Conservation (phyloP, 2,888 invertebrate species). For the Entomobrya proxima region DNA sequence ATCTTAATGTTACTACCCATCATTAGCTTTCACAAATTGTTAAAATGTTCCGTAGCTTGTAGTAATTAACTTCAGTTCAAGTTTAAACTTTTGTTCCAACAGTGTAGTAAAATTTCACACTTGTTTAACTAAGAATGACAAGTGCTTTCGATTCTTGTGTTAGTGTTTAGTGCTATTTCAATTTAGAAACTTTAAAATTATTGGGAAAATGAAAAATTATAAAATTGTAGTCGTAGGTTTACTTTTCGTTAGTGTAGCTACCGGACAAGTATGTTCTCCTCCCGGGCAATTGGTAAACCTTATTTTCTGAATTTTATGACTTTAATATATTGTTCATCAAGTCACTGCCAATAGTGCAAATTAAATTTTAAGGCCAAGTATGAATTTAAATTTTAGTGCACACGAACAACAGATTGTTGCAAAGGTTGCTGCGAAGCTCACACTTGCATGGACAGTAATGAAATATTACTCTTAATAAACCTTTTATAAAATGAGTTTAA, state of each 20-base stretch:
- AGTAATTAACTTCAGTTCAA: no score
- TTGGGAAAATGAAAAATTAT: conserved; percentile 30
- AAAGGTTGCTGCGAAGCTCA: conserved; percentile 73
- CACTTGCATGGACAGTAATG: conserved; percentile 69
- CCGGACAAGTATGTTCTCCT: conserved; percentile 69
- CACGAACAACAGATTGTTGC: conserved; percentile 70
- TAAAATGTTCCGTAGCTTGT: no score
- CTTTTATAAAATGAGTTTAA: not conserved
- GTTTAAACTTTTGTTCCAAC: no score
- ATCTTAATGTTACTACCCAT: no score
- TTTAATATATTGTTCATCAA: not conserved
- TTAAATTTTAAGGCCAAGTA: no score
- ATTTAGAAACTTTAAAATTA: not conserved
- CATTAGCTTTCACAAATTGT: no score
- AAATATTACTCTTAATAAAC: not conserved
- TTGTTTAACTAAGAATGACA: no score
- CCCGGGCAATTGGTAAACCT: conserved; percentile 65
- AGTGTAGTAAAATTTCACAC: no score
- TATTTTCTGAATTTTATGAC: not conserved
- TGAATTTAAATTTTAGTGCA: conserved; percentile 68
- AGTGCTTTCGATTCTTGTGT: no score
- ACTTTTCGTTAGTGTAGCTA: conserved; percentile 1
- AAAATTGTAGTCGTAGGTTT: conserved; percentile 13
- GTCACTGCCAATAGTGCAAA: not conserved
- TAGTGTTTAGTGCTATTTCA: not conserved